phyloP scores from a whole-genome alignment of 1,140 invertebrate species.

The Laupala kohalensis region DNA sequence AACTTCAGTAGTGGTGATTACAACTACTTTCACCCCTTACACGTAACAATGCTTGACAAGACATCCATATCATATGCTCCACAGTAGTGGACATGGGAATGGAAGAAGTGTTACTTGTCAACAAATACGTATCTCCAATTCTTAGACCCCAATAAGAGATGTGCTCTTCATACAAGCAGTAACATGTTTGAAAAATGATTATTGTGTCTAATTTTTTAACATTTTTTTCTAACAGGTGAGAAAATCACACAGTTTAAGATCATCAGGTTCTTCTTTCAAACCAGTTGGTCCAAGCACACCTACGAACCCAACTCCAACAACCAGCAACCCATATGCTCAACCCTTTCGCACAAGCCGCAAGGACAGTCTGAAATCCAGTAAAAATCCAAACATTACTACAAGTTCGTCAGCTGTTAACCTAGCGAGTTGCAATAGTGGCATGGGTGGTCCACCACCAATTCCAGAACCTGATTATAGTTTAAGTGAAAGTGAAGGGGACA shows the following conservation, averaged over 20 bases:
- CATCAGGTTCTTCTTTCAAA: conserved; percentile 31
- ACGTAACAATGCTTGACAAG: too few relatives aligned
- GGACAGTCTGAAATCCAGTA: neutral
- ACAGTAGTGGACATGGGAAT: too few relatives aligned
- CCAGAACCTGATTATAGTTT: conserved; percentile 82
- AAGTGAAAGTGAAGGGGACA: conserved; percentile 50
- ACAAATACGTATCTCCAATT: too few relatives aligned
- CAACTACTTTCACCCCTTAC: too few relatives aligned
- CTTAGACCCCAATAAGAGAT: too few relatives aligned
- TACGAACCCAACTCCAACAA: neutral
- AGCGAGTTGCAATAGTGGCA: conserved; percentile 11
- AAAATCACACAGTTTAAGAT: conserved; percentile 47
- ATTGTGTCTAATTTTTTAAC: too few relatives aligned
- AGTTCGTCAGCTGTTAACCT: conserved; percentile 30
- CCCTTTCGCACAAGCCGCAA: conserved; percentile 13
- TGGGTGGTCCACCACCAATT: conserved; percentile 38
- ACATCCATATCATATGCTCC: too few relatives aligned
- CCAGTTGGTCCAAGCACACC: conserved; percentile 13
- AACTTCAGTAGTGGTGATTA: too few relatives aligned
- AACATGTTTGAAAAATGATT: too few relatives aligned
- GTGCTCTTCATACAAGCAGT: too few relatives aligned
- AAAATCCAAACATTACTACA: conserved; percentile 26
- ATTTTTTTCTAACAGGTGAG: too few relatives aligned
- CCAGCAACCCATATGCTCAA: conserved; percentile 16
- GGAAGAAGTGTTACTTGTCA: too few relatives aligned